Evolutionary conservation across 2,888 invertebrate species (phyloP).

Genomic region (Euphydryas editha): DNA sequence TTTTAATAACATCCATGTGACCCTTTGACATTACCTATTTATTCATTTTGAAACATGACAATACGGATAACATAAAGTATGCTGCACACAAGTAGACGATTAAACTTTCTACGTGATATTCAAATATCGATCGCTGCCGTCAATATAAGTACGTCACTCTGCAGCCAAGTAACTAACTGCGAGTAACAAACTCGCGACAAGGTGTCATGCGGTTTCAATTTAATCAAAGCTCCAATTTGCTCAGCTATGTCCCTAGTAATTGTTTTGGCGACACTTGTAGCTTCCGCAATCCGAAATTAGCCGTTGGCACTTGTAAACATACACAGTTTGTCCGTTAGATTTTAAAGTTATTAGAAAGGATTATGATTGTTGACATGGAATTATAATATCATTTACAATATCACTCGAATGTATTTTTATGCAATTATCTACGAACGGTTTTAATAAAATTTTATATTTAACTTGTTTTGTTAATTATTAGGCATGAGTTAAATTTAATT

Average conservation of each 20-base stretch:
- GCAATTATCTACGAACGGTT: no score
- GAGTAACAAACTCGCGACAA: conserved; percentile 28
- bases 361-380: not conserved
- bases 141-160: not conserved
- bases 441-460: no score
- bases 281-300: conserved; percentile 49
- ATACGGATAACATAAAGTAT: no score
- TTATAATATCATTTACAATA: not conserved
- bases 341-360: not conserved
- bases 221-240: conserved; percentile 67
- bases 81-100: not conserved
- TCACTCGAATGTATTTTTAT: no score
- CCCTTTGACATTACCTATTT: no score
- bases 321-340: conserved; percentile 36
- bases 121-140: not conserved
- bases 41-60: no score
- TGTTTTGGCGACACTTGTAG: conserved; percentile 54
- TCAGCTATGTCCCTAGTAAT: conserved; percentile 57
- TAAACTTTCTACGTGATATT: not conserved
- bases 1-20: no score
- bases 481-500: no score
- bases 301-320: conserved; percentile 46
- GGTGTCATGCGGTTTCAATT: conserved; percentile 54
- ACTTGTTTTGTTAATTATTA: no score
- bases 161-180: conserved; percentile 11